phyloP scores from a whole-genome alignment of 2,113 vertebrate species.

The Microtus richardsoni region DNA sequence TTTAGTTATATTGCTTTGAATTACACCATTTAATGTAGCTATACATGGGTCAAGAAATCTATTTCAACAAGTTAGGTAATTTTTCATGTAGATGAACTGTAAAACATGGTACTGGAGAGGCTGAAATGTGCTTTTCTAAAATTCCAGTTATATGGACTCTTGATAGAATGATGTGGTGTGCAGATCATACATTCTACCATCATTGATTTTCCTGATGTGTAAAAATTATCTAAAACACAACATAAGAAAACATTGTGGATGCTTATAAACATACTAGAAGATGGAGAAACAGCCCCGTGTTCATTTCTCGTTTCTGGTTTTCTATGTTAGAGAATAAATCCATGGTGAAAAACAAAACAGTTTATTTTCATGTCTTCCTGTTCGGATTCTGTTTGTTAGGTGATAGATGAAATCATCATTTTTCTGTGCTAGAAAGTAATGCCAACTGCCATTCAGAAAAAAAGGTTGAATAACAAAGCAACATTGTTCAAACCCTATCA shows the following conservation, averaged over 20 bases:
- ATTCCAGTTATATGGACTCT: slow-evolving; percentile 81
- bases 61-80: slow-evolving; percentile 88
- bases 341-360: slow-evolving; percentile 42
- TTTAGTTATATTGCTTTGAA: slow-evolving; percentile 91
- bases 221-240: slow-evolving; percentile 78
- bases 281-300: slow-evolving; percentile 75
- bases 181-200: slow-evolving; percentile 78
- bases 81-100: slow-evolving; percentile 85
- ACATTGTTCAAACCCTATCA: not conserved
- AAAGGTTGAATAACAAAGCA: not conserved
- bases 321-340: slow-evolving; percentile 75
- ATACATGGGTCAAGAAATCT: slow-evolving; percentile 88
- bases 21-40: slow-evolving; percentile 89
- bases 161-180: slow-evolving; percentile 71
- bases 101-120: slow-evolving; percentile 81
- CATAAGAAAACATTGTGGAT: slow-evolving; percentile 71
- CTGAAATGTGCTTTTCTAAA: slow-evolving; percentile 83
- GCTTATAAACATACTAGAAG: slow-evolving; percentile 71
- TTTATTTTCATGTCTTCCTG: slow-evolving; percentile 79
- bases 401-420: slow-evolving; percentile 62
- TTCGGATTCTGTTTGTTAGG: slow-evolving; percentile 83
- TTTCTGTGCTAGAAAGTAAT: slow-evolving; percentile 73
- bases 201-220: slow-evolving; percentile 71
- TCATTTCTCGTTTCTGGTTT: slow-evolving; percentile 74
- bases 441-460: slow-evolving; percentile 58